Evolutionary conservation across 2,888 invertebrate species (phyloP).

Genomic region (Halictus quadricinctus): DNA sequence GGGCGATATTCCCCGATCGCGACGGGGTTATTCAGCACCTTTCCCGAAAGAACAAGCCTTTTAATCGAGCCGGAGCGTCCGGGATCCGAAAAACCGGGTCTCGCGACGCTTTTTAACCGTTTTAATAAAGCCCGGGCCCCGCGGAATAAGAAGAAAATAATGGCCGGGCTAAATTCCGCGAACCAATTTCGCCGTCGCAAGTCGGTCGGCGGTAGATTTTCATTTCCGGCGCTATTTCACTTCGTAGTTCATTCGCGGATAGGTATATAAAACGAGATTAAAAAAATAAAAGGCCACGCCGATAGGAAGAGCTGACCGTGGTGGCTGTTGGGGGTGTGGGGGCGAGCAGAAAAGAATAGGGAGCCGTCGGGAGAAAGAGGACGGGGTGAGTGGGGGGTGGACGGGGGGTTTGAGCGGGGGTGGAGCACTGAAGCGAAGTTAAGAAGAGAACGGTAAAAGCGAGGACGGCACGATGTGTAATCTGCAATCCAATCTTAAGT

Average conservation of each 20-base stretch:
- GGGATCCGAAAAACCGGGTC: not conserved
- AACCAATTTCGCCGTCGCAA: conserved; percentile 57
- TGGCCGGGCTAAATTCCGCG: conserved; percentile 44
- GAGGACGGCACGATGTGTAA: conserved; percentile 69
- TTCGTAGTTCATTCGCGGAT: conserved; percentile 60
- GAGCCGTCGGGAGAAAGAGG: not conserved
- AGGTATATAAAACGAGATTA: conserved; percentile 61
- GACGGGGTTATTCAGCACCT: not conserved
- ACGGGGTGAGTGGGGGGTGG: not conserved
- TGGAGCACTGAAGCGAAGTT: conserved; percentile 58
- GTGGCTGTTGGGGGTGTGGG: conserved; percentile 7
- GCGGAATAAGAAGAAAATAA: conserved; percentile 48
- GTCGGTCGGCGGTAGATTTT: conserved; percentile 58
- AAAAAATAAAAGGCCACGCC: conserved; percentile 59
- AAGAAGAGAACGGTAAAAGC: conserved; percentile 62
- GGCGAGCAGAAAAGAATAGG: conserved; percentile 33
- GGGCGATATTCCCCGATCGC: not conserved
- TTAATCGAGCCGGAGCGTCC: not conserved
- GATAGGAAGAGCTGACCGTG: conserved; percentile 41
- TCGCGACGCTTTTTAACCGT: conserved; percentile 9
- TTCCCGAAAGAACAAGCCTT: not conserved
- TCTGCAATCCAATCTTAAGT: conserved; percentile 76
- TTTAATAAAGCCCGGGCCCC: conserved; percentile 26
- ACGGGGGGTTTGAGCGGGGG: not conserved
- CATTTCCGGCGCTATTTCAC: conserved; percentile 64